Base-by-base conservation (phyloP, 2,797 vertebrate genomes). In the Myoxocephalus aenaeus region DNA sequence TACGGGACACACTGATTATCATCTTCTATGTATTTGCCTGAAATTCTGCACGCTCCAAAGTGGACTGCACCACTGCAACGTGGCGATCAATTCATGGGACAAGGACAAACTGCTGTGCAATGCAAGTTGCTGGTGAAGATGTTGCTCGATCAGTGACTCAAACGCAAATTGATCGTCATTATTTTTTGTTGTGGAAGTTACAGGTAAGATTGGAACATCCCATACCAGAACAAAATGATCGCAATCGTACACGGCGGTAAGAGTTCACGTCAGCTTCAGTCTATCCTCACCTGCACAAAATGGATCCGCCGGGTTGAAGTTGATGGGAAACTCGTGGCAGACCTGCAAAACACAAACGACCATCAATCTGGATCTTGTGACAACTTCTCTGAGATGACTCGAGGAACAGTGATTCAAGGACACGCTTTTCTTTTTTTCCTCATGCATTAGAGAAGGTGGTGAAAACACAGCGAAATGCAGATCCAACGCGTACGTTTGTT, bases 311-410 rank as follows among this genome's bases (percentile, higher is more conserved):
- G 96, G 92, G 79, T 97, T 96, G 91, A 99, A 99, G 92, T 97
- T 99, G 85, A 99, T 89, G 61, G 98, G 96, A 88, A 99, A 99
- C 81, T 99, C 97, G 34, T 99, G 98, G 25, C 94, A 96, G 69
- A 99, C 98, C 98, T 99, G 90, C 57, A 84, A n/a, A 94, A 84
- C 88, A 84, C 34, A 83, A 74, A 74, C 8, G 66, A 5, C 4
- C 6, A 18, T 71, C 6, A 50, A 32, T 34, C 20, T 29, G 40
- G 29, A 54, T 70, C 5, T 18, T 1, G 56, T 18, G 25, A 3
- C 14, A 46, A 38, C 3, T 0, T 4, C n/a, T 4, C 18, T 40
- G 53, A 42, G 44, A 59, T 4, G 5, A 46, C 11, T 7, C 7
- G 20, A 78, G 34, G 12, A 12, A n/a, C 7, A 48, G 25, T 1